Evolutionary conservation across 2,113 vertebrate species (phyloP).

Genomic region (Callospermophilus lateralis): DNA sequence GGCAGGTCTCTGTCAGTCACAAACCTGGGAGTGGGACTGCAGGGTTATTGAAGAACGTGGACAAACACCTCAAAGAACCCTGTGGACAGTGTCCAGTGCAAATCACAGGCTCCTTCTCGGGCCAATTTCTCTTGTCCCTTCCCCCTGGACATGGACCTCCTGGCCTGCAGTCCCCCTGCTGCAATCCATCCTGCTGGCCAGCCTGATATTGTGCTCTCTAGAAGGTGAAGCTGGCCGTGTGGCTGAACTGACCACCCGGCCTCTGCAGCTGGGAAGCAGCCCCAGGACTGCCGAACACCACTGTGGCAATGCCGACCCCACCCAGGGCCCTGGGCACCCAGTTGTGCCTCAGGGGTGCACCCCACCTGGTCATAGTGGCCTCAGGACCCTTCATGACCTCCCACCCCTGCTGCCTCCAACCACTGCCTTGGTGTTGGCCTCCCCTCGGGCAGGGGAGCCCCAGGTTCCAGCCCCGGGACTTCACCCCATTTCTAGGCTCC

Average conservation of each 20-base stretch:
- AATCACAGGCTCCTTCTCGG: neutral
- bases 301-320: accelerated
- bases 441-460: too few relatives aligned
- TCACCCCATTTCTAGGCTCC: too few relatives aligned
- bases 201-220: neutral
- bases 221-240: neutral
- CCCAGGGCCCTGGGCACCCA: neutral
- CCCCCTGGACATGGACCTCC: neutral
- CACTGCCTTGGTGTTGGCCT: too few relatives aligned
- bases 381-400: too few relatives aligned
- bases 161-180: too few relatives aligned
- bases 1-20: too few relatives aligned
- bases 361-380: too few relatives aligned
- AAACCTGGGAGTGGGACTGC: too few relatives aligned
- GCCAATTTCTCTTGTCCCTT: neutral
- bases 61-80: neutral
- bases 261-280: neutral
- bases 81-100: neutral
- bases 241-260: neutral
- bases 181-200: accelerated
- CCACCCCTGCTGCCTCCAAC: too few relatives aligned
- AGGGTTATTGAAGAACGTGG: accelerated
- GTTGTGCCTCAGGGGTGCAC: too few relatives aligned
- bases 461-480: too few relatives aligned
- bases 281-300: neutral